Evolutionary conservation across 1,140 invertebrate genomes (phyloP).

Genomic region (Plutomurus gul): DNA sequence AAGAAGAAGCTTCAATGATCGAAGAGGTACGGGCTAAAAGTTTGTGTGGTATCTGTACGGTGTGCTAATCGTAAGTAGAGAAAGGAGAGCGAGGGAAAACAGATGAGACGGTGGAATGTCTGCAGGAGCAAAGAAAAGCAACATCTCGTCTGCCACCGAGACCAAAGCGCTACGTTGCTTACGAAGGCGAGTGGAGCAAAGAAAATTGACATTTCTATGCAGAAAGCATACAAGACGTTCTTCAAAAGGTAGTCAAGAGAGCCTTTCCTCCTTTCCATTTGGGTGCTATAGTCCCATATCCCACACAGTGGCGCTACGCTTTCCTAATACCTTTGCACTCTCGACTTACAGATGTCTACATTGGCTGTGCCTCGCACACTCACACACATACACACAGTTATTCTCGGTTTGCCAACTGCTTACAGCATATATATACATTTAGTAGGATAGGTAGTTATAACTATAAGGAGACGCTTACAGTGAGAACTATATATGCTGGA

Average conservation of each 20-base stretch:
- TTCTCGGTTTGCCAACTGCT: too few relatives aligned
- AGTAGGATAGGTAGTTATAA: too few relatives aligned
- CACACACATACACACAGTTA: too few relatives aligned
- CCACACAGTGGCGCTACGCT: neutral
- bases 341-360: neutral
- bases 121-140: neutral
- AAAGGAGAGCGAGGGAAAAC: neutral
- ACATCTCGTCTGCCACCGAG: neutral
- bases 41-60: too few relatives aligned
- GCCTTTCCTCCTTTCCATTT: slow-evolving; percentile 23
- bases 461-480: too few relatives aligned
- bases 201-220: slow-evolving; percentile 34
- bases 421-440: too few relatives aligned
- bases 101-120: neutral
- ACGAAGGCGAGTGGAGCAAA: neutral
- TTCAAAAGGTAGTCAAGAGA: slow-evolving; percentile 20
- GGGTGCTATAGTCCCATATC: neutral
- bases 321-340: too few relatives aligned
- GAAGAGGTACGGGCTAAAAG: neutral
- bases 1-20: neutral
- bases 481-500: too few relatives aligned
- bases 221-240: slow-evolving; percentile 20
- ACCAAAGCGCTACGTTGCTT: neutral
- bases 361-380: too few relatives aligned
- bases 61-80: neutral